Evolutionary conservation across 2,113 vertebrate genomes (phyloP).

Genomic region (Eleginops maclovinus): DNA sequence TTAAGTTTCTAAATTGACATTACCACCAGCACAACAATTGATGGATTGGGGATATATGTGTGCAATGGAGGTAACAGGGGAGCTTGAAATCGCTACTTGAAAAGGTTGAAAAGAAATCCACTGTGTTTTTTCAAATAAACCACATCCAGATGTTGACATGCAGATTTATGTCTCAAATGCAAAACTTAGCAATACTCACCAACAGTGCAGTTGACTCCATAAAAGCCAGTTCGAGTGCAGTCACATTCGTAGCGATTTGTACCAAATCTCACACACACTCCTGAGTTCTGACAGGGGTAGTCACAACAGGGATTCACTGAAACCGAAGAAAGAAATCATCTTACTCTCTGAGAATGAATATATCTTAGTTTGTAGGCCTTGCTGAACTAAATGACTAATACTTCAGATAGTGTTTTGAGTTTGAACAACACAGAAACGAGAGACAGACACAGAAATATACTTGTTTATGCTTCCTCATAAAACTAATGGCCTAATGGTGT

Average conservation of each 20-base stretch:
- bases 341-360: not conserved
- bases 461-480: not conserved
- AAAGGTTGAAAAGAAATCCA: not conserved
- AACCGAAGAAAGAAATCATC: constrained; percentile 13
- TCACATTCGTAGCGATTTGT: constrained; percentile 88
- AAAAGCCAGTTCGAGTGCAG: constrained; percentile 92
- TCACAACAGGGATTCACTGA: constrained; percentile 95
- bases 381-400: not conserved
- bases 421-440: not conserved
- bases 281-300: constrained; percentile 93
- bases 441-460: not conserved
- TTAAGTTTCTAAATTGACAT: not conserved
- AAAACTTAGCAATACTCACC: constrained; percentile 87
- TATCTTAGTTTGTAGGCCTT: no score
- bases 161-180: not conserved
- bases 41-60: not conserved
- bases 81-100: not conserved
- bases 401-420: not conserved
- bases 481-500: not conserved
- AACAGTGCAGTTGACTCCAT: constrained; percentile 89
- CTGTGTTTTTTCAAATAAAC: not conserved
- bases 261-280: constrained; percentile 88
- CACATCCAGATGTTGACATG: not conserved
- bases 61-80: not conserved
- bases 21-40: no score